Evolutionary conservation across 37 sponge, comb jelly and placozoan species (phyloP).

Genomic region (Axinella damicornis): DNA sequence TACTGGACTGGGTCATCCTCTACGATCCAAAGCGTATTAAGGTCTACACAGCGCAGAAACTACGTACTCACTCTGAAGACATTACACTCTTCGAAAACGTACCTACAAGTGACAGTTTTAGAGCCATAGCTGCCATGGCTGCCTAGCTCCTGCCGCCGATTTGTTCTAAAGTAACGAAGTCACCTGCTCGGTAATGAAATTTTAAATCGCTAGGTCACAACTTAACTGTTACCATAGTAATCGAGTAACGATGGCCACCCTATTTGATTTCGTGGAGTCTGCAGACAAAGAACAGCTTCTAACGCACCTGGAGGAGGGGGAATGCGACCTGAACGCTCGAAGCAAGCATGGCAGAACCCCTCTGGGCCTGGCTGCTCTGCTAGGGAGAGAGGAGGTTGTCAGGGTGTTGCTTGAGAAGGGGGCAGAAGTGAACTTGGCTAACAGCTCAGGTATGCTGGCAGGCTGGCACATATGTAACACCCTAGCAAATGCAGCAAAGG

Average conservation of each 20-base stretch:
- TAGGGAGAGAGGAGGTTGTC: constrained; percentile 42
- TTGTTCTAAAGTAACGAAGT: constrained; percentile 5
- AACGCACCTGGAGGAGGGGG: constrained; percentile 17
- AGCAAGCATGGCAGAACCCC: constrained; percentile 28
- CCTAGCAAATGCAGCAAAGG: too few species aligned
- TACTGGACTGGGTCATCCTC: too few species aligned
- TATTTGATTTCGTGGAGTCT: constrained; percentile 19
- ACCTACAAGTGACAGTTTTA: too few species aligned
- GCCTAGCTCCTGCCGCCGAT: not conserved
- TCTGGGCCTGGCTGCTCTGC: constrained; percentile 63
- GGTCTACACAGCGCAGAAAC: too few species aligned
- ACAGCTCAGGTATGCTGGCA: constrained; percentile 50
- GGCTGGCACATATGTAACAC: too few species aligned
- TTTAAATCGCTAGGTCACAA: constrained; percentile 4
- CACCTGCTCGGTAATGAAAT: not conserved
- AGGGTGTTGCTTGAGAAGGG: constrained; percentile 44
- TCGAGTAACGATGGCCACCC: constrained; percentile 1
- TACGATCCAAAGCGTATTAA: too few species aligned
- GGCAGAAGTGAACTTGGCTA: constrained; percentile 43
- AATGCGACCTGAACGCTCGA: not conserved
- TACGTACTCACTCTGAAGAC: too few species aligned
- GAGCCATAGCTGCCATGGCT: not conserved
- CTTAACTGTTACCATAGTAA: not conserved
- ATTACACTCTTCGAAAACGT: too few species aligned
- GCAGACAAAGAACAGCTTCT: constrained; percentile 38